These are phyloP conservation scores for Oceanodroma leucorhoa DNA, from an alignment of 2,797 vertebrate species.

Conservation along the genomic window DNA sequence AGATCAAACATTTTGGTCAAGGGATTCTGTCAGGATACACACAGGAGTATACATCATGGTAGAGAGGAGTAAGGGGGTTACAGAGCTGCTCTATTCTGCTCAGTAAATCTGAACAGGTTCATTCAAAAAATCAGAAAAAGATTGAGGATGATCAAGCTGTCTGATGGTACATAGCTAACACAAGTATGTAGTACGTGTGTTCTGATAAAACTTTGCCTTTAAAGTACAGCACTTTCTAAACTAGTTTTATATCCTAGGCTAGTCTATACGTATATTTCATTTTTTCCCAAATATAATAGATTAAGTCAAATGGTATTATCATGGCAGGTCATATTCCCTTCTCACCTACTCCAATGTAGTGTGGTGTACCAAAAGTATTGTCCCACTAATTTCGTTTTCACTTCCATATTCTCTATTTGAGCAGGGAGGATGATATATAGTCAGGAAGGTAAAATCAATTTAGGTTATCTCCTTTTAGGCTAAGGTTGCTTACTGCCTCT, in stretches of 20 bases:
- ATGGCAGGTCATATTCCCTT: not conserved
- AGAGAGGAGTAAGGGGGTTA: not conserved
- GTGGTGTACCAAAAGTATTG: not conserved
- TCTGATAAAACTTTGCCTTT: not conserved
- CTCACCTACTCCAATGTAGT: not conserved
- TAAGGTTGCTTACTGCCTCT: not conserved
- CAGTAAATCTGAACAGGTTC: not conserved
- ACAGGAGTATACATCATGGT: not conserved
- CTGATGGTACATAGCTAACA: not conserved
- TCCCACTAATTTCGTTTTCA: conserved; percentile 5
- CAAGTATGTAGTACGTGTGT: not conserved
- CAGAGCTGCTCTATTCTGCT: not conserved
- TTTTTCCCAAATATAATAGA: not conserved
- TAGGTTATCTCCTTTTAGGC: not conserved
- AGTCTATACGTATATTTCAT: not conserved
- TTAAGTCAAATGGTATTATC: not conserved
- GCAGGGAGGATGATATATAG: not conserved
- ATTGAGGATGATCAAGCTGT: not conserved
- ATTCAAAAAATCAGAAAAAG: not conserved
- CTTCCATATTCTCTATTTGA: conserved; percentile 1
- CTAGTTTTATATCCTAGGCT: not conserved
- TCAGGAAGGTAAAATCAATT: conserved; percentile 10
- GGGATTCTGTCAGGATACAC: not conserved
- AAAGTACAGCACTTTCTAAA: not conserved
- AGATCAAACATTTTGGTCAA: not conserved